A percentile compares a stretch with the other conserved stretches of the same genome.
Conservation (phyloP, 2,797 vertebrate species). For the Chaetophractus vellerosus region DNA sequence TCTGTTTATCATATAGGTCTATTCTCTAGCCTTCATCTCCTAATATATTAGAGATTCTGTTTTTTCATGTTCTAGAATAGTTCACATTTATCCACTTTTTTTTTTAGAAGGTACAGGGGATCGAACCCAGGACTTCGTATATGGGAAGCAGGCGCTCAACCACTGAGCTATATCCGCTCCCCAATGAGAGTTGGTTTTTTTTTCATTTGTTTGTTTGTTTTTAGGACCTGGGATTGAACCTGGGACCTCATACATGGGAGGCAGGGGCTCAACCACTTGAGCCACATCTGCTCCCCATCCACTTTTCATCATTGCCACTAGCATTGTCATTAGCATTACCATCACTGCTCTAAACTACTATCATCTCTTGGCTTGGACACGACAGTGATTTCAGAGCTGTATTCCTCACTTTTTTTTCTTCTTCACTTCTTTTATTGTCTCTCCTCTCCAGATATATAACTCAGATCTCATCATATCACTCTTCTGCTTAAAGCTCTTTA, state of each 20-base stretch:
- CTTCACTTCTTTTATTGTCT: neutral
- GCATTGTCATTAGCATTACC: neutral
- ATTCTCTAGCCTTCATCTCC: neutral
- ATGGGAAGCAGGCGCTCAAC: too few species aligned
- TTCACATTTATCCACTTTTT: neutral
- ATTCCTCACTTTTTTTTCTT: neutral
- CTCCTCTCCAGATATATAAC: conserved; percentile 22
- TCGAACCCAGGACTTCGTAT: too few species aligned
- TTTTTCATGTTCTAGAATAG: neutral
- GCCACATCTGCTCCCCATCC: neutral
- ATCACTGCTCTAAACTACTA: neutral
- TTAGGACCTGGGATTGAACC: too few species aligned
- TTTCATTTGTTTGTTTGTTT: too few species aligned
- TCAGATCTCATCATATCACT: conserved; percentile 3
- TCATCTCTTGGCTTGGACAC: neutral
- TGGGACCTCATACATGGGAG: too few species aligned
- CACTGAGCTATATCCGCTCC: too few species aligned
- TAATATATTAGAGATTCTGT: neutral
- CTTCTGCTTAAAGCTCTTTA: conserved; percentile 3
- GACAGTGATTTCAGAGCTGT: neutral
- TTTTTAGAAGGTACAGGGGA: too few species aligned
- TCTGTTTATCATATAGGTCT: neutral
- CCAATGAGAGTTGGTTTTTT: too few species aligned
- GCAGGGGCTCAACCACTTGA: too few species aligned
- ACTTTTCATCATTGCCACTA: neutral